Conservation (phyloP, 2,113 vertebrate species). For the Cyanoliseus patagonus region DNA sequence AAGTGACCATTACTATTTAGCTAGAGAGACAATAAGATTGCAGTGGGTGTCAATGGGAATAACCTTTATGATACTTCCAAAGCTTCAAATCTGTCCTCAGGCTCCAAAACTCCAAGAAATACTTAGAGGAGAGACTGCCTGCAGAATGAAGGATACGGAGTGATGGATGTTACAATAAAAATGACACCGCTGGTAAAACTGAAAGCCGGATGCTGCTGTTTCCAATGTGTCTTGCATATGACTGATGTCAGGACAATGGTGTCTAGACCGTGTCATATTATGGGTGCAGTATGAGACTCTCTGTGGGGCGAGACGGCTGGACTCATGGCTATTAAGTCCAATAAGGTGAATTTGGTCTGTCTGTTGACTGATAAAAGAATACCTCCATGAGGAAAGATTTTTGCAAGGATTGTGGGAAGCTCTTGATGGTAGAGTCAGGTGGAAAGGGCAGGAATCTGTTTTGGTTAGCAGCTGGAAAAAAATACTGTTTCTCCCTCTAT, state of each 20-base stretch:
- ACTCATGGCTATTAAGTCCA: neutral
- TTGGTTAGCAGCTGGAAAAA: neutral
- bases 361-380: neutral
- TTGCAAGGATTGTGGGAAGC: neutral
- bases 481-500: neutral
- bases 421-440: neutral
- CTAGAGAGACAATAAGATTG: constrained; percentile 23
- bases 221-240: neutral
- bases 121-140: constrained; percentile 34
- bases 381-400: neutral
- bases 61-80: constrained; percentile 43
- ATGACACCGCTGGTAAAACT: neutral
- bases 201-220: neutral
- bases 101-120: constrained; percentile 37
- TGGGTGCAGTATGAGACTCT: neutral
- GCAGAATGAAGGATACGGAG: neutral
- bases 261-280: neutral
- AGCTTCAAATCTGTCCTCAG: constrained; percentile 40
- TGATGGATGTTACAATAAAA: constrained; percentile 66
- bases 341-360: neutral
- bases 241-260: neutral
- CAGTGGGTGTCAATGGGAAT: constrained; percentile 35
- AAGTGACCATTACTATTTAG: constrained; percentile 32
- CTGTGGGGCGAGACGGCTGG: neutral
- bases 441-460: neutral